Evolutionary conservation across 2,888 invertebrate species (phyloP).

Genomic region (Platycheirus albimanus): DNA sequence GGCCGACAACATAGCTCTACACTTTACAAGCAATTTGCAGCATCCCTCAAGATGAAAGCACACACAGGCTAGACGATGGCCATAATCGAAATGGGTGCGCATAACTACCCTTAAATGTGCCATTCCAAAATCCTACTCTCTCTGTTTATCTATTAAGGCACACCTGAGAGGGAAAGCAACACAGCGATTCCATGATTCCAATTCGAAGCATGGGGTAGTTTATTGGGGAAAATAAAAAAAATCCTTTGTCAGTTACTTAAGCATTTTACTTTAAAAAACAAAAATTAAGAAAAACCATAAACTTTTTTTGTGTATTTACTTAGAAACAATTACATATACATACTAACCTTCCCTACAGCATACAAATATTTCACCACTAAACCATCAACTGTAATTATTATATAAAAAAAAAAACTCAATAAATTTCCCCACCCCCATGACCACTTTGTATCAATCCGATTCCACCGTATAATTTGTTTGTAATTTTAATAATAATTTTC

Average conservation of each 20-base stretch:
- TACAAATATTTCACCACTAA: neutral
- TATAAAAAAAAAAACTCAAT: neutral
- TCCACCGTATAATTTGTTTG: slow-evolving; percentile 61
- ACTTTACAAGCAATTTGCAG: slow-evolving; percentile 15
- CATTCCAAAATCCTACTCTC: slow-evolving; percentile 32
- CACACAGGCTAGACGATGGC: slow-evolving; percentile 61
- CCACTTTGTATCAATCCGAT: neutral
- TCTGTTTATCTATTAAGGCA: slow-evolving; percentile 33
- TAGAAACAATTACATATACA: slow-evolving; percentile 15
- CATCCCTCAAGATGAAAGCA: slow-evolving; percentile 10
- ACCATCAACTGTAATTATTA: slow-evolving; percentile 3
- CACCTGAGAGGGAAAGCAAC: slow-evolving; percentile 50
- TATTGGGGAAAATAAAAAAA: slow-evolving; percentile 29
- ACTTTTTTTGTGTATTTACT: neutral
- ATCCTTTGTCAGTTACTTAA: slow-evolving; percentile 27
- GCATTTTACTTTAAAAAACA: slow-evolving; percentile 12
- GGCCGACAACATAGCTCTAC: slow-evolving; percentile 26
- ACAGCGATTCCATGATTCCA: too few relatives aligned
- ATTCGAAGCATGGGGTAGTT: slow-evolving; percentile 43
- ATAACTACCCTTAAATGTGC: slow-evolving; percentile 60
- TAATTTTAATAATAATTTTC: slow-evolving; percentile 67
- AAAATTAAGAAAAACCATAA: slow-evolving; percentile 34
- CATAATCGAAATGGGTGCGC: slow-evolving; percentile 73
- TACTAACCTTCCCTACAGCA: too few relatives aligned
- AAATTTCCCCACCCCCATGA: slow-evolving; percentile 18